Evolutionary conservation across 2,888 invertebrate genomes (phyloP).

Genomic region (Orthosia gracilis): DNA sequence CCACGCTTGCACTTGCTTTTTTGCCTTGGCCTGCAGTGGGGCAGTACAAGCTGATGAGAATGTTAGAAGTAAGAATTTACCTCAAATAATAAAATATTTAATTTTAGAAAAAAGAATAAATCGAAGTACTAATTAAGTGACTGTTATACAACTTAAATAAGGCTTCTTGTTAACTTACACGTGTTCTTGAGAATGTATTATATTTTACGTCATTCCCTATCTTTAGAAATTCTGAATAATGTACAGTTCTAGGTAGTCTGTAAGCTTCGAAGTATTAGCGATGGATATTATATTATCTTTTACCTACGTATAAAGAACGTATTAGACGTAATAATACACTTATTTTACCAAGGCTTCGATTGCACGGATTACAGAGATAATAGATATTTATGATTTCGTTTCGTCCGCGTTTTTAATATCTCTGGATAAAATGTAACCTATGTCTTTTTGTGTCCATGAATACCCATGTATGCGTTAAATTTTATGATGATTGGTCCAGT

Average conservation of each 20-base stretch:
- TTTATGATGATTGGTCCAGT: no score
- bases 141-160: neutral
- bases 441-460: no score
- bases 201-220: slow-evolving; percentile 17
- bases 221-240: slow-evolving; percentile 1
- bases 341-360: slow-evolving; percentile 19
- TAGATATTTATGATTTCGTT: slow-evolving; percentile 2
- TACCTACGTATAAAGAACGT: neutral
- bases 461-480: no score
- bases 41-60: no score
- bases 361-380: neutral
- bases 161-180: neutral
- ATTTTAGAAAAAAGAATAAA: neutral
- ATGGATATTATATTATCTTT: neutral
- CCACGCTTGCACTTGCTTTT: no score
- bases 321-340: slow-evolving; percentile 10
- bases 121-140: neutral
- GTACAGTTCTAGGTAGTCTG: neutral
- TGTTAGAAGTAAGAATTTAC: neutral
- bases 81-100: neutral
- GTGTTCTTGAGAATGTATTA: neutral
- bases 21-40: no score
- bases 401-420: no score
- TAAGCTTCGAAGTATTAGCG: slow-evolving; percentile 25
- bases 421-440: no score